phyloP scores from a whole-genome alignment of 2,797 vertebrate genomes.

The Sebastolobus alascanus region DNA sequence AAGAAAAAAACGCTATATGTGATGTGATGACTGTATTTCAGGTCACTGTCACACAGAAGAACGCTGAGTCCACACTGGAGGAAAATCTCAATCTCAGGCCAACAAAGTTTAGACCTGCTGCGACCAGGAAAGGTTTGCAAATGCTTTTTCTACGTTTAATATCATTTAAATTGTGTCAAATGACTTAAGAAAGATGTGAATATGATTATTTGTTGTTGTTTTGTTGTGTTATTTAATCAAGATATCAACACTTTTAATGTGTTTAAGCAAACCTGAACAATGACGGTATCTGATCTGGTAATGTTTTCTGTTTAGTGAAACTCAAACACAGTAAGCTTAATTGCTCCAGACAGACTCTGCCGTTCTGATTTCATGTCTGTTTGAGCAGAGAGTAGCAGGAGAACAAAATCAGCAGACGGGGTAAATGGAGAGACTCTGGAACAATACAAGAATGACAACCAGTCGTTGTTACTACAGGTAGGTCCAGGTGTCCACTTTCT shows the following conservation, averaged over 20 bases:
- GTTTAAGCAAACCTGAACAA: neutral
- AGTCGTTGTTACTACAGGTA: constrained; percentile 92
- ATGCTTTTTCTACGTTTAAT: neutral
- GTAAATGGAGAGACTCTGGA: constrained; percentile 75
- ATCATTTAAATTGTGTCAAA: neutral
- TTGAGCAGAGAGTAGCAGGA: constrained; percentile 73
- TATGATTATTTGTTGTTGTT: neutral
- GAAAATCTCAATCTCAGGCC: constrained; percentile 78
- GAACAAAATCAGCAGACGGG: constrained; percentile 67
- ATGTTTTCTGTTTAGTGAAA: neutral
- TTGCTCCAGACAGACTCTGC: neutral
- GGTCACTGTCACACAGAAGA: constrained; percentile 90
- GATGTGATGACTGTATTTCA: constrained; percentile 65
- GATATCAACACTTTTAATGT: neutral
- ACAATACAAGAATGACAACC: constrained; percentile 84
- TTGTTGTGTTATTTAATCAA: neutral
- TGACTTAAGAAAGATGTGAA: neutral
- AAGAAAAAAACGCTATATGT: neutral
- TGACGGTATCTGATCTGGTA: neutral
- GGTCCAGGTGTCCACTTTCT: neutral
- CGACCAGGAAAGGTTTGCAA: constrained; percentile 75
- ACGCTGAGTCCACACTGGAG: constrained; percentile 65
- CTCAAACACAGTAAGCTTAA: neutral
- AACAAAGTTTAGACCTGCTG: constrained; percentile 77
- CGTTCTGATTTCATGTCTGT: constrained; percentile 5